Base-by-base conservation (phyloP, 2,113 vertebrate genomes). In the Pachyramphus minor region DNA sequence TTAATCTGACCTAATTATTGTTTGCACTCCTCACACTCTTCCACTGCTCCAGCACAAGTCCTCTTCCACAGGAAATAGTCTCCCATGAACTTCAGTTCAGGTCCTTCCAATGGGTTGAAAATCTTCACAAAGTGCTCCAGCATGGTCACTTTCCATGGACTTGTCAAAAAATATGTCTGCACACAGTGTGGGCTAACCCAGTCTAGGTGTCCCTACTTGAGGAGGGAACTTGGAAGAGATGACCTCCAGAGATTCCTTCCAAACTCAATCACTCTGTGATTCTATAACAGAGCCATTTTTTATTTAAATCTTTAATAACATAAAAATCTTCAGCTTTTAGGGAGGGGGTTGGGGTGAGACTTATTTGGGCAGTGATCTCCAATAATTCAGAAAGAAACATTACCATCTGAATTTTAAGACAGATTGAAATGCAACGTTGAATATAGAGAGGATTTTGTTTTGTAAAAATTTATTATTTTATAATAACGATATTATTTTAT, bases 311-410 rank as follows among this genome's bases (percentile, higher is more conserved):
- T 31, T 42, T 31, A 39, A 47, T 55, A 47, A 49, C 14, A 56
- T 25, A 16, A 56, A 64, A 80, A 42, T 5, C 4, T 35, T 31
- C 53, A 21, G 24, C 5, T 49, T 64, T 72, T 64, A 18, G 9
- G 11, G 17, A 30, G 5, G 11, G 9, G 3, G 3, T 15, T 37
- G 6, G 11, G 3, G 4, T 27, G 12, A 3, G 0, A 30, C 35
- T 9, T 23, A 31, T 16, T 21, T 1, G 2, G 1, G 3, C 4
- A 8, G 4, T 28, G 7, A 44, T 8, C 9, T 83, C 30, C 27
- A 14, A 15, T 71, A 72, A 15, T 81, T 81, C 9, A 50, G 21
- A 35, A 53, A 82, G 33, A 6, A 55, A n/a, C 12, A 41, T 18
- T 39, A 41, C 4, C 4, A 22, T 27, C 9, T 45, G 14, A 42